A percentile compares a stretch with the other conserved stretches of the same genome.
Conservation (phyloP, 1,140 invertebrate species). For the Aphaenogaster rudis region DNA sequence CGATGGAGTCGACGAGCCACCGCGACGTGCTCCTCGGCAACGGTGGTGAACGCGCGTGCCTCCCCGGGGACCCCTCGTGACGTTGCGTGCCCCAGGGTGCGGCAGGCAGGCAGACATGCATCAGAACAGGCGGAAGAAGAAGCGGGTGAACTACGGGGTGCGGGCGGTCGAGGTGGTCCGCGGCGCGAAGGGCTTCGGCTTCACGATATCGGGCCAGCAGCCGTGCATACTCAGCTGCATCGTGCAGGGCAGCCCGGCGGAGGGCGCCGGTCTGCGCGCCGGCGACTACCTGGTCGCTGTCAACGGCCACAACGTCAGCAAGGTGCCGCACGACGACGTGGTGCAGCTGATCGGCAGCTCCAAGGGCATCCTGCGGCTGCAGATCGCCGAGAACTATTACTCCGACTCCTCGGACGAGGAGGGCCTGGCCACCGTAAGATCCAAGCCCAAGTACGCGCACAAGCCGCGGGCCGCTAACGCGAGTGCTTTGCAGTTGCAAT, state of each 20-base stretch:
- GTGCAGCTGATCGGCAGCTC: conserved; percentile 95
- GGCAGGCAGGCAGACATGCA: conserved; percentile 86
- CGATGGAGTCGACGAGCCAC: conserved; percentile 6
- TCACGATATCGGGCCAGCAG: conserved; percentile 97
- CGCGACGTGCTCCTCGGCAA: background rate
- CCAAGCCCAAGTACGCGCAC: conserved; percentile 90
- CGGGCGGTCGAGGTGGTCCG: conserved; percentile 94
- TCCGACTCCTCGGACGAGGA: conserved; percentile 95
- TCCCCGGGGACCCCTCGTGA: conserved; percentile 30
- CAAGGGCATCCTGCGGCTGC: conserved; percentile 92
- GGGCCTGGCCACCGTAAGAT: conserved; percentile 85
- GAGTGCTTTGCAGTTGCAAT: conserved; percentile 80
- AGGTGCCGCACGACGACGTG: conserved; percentile 96
- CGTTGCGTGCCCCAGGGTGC: background rate
- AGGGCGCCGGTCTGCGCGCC: conserved; percentile 94
- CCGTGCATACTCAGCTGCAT: conserved; percentile 96
- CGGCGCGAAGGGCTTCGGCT: conserved; percentile 95
- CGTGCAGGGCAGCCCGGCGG: conserved; percentile 94
- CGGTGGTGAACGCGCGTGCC: conserved; percentile 16
- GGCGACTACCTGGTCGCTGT: conserved; percentile 97
- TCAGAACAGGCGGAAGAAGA: conserved; percentile 92
- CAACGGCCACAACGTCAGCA: conserved; percentile 95
- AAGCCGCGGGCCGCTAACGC: conserved; percentile 83
- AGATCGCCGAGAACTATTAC: conserved; percentile 96
- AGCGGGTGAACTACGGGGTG: conserved; percentile 93